Evolutionary conservation across 2,113 vertebrate genomes (phyloP).

Genomic region (Odocoileus hemionus): DNA sequence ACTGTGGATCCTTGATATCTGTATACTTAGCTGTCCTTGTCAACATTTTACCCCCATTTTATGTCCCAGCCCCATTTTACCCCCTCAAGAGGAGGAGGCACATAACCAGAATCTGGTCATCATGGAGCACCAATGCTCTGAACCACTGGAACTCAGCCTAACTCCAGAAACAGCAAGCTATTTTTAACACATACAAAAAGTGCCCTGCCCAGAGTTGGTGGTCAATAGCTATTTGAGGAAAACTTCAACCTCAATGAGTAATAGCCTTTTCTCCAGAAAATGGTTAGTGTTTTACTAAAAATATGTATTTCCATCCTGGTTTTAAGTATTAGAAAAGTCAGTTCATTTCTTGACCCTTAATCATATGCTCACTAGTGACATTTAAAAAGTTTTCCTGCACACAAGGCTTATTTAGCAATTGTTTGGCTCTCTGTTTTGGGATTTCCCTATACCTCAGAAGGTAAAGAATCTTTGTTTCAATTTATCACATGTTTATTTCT

Average conservation of each 20-base stretch:
- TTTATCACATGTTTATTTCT: not conserved
- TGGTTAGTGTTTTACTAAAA: conserved; percentile 23
- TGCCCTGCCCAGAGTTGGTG: not conserved
- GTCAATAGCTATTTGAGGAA: not conserved
- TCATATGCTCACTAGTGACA: not conserved
- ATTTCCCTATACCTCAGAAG: not conserved
- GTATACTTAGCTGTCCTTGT: not conserved
- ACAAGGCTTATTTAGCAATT: not conserved
- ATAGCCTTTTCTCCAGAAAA: not conserved
- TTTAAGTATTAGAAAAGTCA: not conserved
- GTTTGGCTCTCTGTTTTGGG: not conserved
- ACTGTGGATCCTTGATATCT: not conserved
- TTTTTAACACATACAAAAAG: not conserved
- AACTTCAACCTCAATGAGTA: not conserved
- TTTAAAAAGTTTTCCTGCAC: not conserved
- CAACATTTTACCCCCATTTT: not conserved
- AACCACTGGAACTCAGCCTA: not conserved
- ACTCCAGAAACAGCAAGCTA: not conserved
- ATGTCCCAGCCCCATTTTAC: not conserved
- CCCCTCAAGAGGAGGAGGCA: not conserved
- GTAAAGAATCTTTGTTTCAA: not conserved
- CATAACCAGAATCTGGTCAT: not conserved
- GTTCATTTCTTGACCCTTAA: not conserved
- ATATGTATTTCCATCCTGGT: not conserved
- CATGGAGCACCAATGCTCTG: not conserved